Evolutionary conservation across 2,113 vertebrate species (phyloP).

Genomic region (Labeo rohita): DNA sequence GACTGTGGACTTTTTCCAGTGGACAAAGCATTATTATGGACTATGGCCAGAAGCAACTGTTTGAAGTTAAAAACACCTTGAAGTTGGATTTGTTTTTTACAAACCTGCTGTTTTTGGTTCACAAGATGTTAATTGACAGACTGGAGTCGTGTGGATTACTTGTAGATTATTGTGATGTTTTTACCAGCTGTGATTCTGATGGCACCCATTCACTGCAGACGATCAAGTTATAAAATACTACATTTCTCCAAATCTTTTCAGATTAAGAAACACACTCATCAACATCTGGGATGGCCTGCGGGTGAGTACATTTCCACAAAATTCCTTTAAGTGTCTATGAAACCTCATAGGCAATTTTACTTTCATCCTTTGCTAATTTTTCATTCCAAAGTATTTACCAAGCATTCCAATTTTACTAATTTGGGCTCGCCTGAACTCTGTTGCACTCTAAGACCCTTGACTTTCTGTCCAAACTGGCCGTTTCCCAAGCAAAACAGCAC

Average conservation of each 20-base stretch:
- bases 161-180: neutral
- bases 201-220: neutral
- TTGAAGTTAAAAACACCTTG: neutral
- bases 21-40: neutral
- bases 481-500: conserved; percentile 75
- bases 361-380: conserved; percentile 36
- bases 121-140: neutral
- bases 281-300: neutral
- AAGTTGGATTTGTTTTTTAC: too few relatives aligned
- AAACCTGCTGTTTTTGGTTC: neutral
- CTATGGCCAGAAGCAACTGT: neutral
- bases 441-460: conserved; percentile 22
- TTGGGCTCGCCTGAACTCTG: conserved; percentile 34
- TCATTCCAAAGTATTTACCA: conserved; percentile 37
- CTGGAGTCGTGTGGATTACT: too few relatives aligned
- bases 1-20: neutral
- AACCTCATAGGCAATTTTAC: conserved; percentile 2
- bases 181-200: neutral
- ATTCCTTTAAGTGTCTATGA: neutral
- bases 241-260: too few relatives aligned
- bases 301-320: neutral
- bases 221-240: neutral
- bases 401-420: conserved; percentile 39
- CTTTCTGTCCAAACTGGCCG: conserved; percentile 64
- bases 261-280: too few relatives aligned